A percentile compares a stretch with the other conserved stretches of the same genome.
phyloP scores from a whole-genome alignment of 1,140 invertebrate genomes.

The Cotesia chilonis region DNA sequence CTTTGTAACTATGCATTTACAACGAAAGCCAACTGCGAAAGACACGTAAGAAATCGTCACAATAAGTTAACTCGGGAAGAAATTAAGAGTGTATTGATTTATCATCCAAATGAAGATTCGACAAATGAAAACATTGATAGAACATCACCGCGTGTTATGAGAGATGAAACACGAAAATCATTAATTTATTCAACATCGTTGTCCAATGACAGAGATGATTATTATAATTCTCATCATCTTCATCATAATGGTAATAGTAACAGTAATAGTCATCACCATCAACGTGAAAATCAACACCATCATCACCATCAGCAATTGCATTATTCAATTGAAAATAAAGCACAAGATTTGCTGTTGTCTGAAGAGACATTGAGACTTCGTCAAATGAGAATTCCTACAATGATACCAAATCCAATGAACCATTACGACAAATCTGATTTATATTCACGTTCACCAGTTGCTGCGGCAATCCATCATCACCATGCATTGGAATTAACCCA shows the following conservation, averaged over 20 bases:
- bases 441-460: conserved; percentile 33
- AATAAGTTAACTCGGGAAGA: conserved; percentile 84
- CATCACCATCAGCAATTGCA: conserved; percentile 6
- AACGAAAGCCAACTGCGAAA: conserved; percentile 91
- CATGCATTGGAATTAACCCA: conserved; percentile 41
- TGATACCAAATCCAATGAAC: conserved; percentile 24
- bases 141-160: conserved; percentile 58
- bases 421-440: conserved; percentile 39
- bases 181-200: conserved; percentile 47
- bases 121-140: conserved; percentile 75
- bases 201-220: conserved; percentile 1
- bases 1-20: conserved; percentile 96
- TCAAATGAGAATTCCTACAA: conserved; percentile 18
- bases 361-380: conserved; percentile 33
- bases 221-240: neutral
- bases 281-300: neutral
- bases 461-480: neutral
- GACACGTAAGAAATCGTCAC: conserved; percentile 90
- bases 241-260: conserved; percentile 16
- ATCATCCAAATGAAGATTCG: conserved; percentile 84
- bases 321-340: conserved; percentile 3
- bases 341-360: conserved; percentile 7
- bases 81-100: conserved; percentile 85
- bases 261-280: neutral
- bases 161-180: conserved; percentile 55